Evolutionary conservation across 2,888 invertebrate genomes (phyloP), one percentile per base, ranked within the genome.

Genomic region (Clistopyga incitator): DNA sequence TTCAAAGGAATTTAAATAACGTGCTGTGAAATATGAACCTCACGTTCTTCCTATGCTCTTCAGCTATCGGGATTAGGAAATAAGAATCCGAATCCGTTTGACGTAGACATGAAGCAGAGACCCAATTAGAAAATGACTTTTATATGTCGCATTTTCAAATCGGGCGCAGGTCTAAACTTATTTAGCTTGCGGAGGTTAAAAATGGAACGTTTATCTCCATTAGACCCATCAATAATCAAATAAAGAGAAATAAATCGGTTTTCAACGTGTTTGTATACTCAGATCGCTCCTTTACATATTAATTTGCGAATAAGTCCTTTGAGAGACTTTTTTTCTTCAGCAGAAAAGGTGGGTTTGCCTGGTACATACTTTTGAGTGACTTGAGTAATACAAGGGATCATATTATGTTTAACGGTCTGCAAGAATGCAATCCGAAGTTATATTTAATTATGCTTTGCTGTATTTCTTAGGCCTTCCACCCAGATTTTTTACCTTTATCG

Each of bases 91-190:
- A 25, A 45, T 83, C 84, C 15, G 81, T 18, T n/a, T n/a, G n/a
- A n/a, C 10, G 78, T 78, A 2, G 70, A 56, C 78, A 85, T 85
- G 50, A 68, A 81, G 54, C 56, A 45, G 13, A 52, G 38, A 42
- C 38, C n/a, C 11, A 85, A 65, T 59, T 72, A 80, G 6, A 23
- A 13, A 4, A 78, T 78, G 3, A 81, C 84, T 56, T 84, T 77
- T 3, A 76, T 70, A 61, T 86, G 84, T 78, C 85, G 84, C 20
- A 87, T 54, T 70, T 86, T 85, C 34, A 86, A 87, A 56, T 86
- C 81, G 10, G 54, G 10, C 4, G 83, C 78, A 1, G 15, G 2
- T 38, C 86, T 80, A 56, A 83, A 86, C 47, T 67, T 23, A 52
- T 87, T 87, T 4, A 86, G 56, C 11, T 72, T 71, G 67, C 78